A percentile compares a stretch with the other conserved stretches of the same genome.
Conservation (phyloP, 2,113 vertebrate species). For the Podiceps cristatus region DNA sequence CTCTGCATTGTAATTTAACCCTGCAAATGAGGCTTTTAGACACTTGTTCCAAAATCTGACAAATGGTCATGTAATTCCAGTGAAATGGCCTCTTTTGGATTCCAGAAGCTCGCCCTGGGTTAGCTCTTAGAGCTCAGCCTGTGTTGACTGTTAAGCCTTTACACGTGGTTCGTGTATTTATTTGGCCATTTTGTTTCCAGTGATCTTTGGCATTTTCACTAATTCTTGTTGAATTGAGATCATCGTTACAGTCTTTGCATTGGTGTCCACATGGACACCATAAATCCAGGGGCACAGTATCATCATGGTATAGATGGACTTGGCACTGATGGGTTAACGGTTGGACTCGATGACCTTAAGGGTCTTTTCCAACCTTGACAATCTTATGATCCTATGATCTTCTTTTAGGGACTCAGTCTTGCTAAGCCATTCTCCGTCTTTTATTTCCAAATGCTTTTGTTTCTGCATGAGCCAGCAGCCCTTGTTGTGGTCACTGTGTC, state of each 20-base stretch:
- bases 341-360: too few species aligned
- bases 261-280: background rate
- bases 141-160: background rate
- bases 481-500: fast-evolving
- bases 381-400: too few species aligned
- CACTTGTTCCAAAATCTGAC: background rate
- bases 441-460: background rate
- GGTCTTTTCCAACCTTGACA: too few species aligned
- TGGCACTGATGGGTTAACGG: too few species aligned
- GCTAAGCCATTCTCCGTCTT: background rate
- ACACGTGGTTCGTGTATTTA: background rate
- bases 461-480: background rate
- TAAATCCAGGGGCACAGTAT: background rate
- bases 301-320: too few species aligned
- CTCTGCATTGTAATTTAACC: fast-evolving
- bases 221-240: background rate
- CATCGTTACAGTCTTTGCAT: background rate
- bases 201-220: background rate
- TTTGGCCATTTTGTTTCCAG: background rate
- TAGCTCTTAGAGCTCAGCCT: background rate
- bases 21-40: background rate
- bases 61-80: background rate
- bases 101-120: background rate
- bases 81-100: background rate
- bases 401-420: background rate